Percentiles rank a stretch among this genome's conserved stretches.
Evolutionary conservation across 2,113 vertebrate species (phyloP).

Genomic region (Sylvietta virens): DNA sequence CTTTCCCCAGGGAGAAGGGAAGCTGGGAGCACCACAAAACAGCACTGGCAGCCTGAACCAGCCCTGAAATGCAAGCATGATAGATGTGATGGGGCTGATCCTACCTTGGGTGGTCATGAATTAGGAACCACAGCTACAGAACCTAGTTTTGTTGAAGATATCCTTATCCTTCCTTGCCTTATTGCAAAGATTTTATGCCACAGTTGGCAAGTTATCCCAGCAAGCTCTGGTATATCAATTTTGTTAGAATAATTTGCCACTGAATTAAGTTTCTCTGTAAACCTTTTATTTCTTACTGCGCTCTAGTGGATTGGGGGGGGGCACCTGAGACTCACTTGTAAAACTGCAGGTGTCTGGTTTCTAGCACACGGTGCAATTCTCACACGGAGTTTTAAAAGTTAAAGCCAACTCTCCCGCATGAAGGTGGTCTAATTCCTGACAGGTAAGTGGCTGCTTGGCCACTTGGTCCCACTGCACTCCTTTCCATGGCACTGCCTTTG

Average conservation of each 20-base stretch:
- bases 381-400: constrained; percentile 59
- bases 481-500: constrained; percentile 26
- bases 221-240: background rate
- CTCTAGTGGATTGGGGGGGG: constrained; percentile 22
- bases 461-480: constrained; percentile 29
- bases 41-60: background rate
- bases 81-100: background rate
- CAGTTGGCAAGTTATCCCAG: background rate
- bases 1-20: background rate
- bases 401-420: constrained; percentile 37
- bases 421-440: constrained; percentile 59
- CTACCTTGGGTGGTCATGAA: background rate
- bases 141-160: background rate
- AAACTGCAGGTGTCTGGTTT: constrained; percentile 58
- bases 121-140: background rate
- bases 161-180: background rate
- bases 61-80: background rate
- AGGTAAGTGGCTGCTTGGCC: constrained; percentile 53
- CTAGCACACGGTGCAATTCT: constrained; percentile 61
- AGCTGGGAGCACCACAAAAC: background rate
- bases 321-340: constrained; percentile 55
- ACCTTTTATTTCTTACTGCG: constrained; percentile 32
- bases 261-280: constrained; percentile 23
- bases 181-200: background rate
- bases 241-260: background rate